Conservation (phyloP, 2,888 invertebrate species). For the Neria commutata region DNA sequence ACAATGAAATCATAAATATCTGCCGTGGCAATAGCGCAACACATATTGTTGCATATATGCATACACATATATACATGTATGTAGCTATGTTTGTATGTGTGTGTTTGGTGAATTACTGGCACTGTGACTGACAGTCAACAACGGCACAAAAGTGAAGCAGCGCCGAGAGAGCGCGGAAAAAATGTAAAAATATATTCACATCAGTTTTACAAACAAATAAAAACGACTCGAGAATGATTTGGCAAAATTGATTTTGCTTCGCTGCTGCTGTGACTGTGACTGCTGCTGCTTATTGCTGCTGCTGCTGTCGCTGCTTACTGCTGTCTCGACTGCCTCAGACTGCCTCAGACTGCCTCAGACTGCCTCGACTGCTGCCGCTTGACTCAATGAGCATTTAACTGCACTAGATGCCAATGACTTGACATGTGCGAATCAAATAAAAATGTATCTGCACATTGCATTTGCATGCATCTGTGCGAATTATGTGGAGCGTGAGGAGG, state of each 20-base stretch:
- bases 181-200: not conserved
- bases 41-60: too few species aligned
- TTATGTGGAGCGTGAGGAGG: too few species aligned
- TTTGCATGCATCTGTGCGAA: not conserved
- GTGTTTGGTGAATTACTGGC: too few species aligned
- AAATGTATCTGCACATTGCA: conserved; percentile 8
- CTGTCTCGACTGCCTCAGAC: conserved; percentile 1
- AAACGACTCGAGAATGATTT: conserved; percentile 35
- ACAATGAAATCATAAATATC: not conserved
- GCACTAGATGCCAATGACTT: conserved; percentile 55
- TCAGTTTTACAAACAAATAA: not conserved
- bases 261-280: not conserved
- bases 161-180: not conserved
- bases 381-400: conserved; percentile 44
- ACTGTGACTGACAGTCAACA: too few species aligned
- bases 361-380: conserved; percentile 20
- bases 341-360: not conserved
- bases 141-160: not conserved
- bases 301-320: conserved; percentile 27
- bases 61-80: too few species aligned
- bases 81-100: too few species aligned
- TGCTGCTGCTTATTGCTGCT: conserved; percentile 6
- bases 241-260: conserved; percentile 36
- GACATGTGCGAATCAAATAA: conserved; percentile 50
- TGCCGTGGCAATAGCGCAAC: too few species aligned